phyloP scores from a whole-genome alignment of 1,140 invertebrate species.

The Listronotus oregonensis region DNA sequence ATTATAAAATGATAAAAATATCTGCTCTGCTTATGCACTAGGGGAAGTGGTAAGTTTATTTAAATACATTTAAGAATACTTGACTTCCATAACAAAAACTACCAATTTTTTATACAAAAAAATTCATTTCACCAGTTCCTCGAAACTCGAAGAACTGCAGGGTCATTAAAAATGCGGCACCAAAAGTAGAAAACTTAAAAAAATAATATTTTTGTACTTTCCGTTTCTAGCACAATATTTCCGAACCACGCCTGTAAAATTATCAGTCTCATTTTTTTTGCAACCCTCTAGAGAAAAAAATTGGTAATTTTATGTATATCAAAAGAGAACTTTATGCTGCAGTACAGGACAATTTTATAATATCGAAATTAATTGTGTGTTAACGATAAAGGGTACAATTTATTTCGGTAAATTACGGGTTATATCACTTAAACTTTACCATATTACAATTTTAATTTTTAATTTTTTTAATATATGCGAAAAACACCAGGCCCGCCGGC shows the following conservation, averaged over 20 bases:
- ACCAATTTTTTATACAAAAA: constrained; percentile 25
- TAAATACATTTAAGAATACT: constrained; percentile 44
- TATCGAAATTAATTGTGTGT: background rate
- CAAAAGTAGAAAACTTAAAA: constrained; percentile 12
- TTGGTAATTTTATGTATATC: constrained; percentile 21
- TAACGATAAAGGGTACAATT: too few species aligned
- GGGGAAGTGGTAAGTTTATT: constrained; percentile 38
- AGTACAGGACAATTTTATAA: constrained; percentile 21
- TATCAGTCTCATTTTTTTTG: too few species aligned
- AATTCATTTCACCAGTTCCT: constrained; percentile 19
- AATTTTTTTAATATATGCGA: too few species aligned
- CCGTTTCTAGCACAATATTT: background rate
- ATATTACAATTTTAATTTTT: too few species aligned
- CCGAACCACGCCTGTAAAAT: too few species aligned
- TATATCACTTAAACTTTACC: too few species aligned
- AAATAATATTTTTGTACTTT: constrained; percentile 3
- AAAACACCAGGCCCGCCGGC: too few species aligned
- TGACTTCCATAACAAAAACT: constrained; percentile 24
- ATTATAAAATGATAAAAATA: constrained; percentile 50
- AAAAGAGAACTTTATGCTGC: constrained; percentile 13
- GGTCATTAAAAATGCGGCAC: too few species aligned
- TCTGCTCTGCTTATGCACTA: constrained; percentile 54
- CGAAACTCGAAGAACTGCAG: constrained; percentile 17
- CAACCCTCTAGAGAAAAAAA: background rate
- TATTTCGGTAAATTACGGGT: too few species aligned